Evolutionary conservation across 2,113 vertebrate genomes (phyloP), one percentile per base, ranked within the genome.

Genomic region (Chloropsis hardwickii): DNA sequence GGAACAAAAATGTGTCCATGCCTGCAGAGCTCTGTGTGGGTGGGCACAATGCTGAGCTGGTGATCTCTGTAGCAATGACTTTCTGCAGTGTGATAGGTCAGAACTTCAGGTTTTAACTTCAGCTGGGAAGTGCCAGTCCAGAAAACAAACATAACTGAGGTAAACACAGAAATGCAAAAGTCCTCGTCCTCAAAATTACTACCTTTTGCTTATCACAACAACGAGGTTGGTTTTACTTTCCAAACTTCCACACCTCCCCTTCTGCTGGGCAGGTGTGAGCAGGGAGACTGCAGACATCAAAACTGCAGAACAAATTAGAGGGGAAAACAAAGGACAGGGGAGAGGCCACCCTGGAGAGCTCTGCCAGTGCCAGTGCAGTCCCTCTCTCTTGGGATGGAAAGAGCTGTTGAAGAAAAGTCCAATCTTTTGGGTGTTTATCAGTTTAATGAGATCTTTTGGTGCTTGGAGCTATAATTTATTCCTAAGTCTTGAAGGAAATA

Each of bases 231-330:
- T 25, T 67, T 71, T 42, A 7, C 2, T n/a, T 53, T n/a, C 37
- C 7, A 6, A 2, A 0, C 4, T 3, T 21, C 3, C 1, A 1
- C 39, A 6, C 9, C 25, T 10, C 1, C 8, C 66, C 29, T 83
- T 19, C 29, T 86, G 24, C 65, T 58, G 35, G 37, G 28, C 40
- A 57, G 65, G 11, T n/a, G 50, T 25, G 56, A 61, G 37, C 35
- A 37, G 56, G 23, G 29, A 48, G 35, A 6, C 14, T 29, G 88
- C 56, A 25, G 54, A 11, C n/a, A 10, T 3, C 18, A 50, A 28
- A 67, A 12, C 29, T 11, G 27, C 33, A 42, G 29, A 8, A 11
- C 1, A 45, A 54, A 33, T 17, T 18, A 12, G 28, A 45, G 28
- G 31, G 16, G 11, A 57, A 35, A 27, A 16, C 8, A 4, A 11